phyloP scores from a whole-genome alignment of 2,113 vertebrate species.

The Helogale parvula region DNA sequence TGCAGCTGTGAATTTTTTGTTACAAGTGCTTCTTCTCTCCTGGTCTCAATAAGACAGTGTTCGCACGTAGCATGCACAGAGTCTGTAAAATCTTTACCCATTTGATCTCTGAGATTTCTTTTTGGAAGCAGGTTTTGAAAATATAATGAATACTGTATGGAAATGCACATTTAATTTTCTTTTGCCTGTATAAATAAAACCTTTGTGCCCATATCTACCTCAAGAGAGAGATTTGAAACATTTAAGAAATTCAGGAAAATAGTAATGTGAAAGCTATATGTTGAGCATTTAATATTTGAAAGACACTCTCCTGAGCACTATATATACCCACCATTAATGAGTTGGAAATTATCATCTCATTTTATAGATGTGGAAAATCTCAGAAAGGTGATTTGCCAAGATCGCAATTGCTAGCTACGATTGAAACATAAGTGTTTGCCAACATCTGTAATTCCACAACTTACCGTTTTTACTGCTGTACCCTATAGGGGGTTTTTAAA shows the following conservation, averaged over 20 bases:
- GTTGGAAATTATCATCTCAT: slow-evolving; percentile 1
- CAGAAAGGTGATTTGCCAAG: neutral
- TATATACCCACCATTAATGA: neutral
- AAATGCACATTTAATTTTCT: slow-evolving; percentile 19
- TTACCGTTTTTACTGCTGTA: neutral
- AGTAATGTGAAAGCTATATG: neutral
- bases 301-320: neutral
- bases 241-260: slow-evolving; percentile 22
- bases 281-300: slow-evolving; percentile 27
- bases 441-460: neutral
- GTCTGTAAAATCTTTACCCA: neutral
- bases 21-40: neutral
- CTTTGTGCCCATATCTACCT: neutral
- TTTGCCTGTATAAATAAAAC: neutral
- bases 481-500: neutral
- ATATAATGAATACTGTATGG: neutral
- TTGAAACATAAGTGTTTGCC: neutral
- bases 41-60: neutral
- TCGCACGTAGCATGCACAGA: neutral
- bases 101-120: slow-evolving; percentile 4
- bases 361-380: slow-evolving; percentile 29
- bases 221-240: neutral
- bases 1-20: neutral
- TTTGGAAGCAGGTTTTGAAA: slow-evolving; percentile 46
- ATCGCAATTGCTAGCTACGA: neutral